A percentile compares a stretch with the other conserved stretches of the same genome.
phyloP scores from a whole-genome alignment of 1,140 invertebrate genomes.

The Zaprionus tsacasi region DNA sequence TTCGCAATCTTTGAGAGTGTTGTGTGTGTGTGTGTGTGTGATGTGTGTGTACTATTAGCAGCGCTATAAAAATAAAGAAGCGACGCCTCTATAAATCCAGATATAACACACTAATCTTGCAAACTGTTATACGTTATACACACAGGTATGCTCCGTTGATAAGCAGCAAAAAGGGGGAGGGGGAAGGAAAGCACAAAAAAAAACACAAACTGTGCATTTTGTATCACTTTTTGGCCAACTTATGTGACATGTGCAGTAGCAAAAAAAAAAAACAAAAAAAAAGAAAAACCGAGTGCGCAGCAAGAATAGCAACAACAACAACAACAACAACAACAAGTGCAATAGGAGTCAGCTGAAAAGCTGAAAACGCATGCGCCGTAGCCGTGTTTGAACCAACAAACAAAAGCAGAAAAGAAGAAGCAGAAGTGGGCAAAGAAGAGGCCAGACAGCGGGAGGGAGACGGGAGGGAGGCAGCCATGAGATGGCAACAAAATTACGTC shows the following conservation, averaged over 20 bases:
- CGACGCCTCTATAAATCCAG: constrained; percentile 1
- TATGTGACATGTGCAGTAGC: background rate
- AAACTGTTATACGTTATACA: constrained; percentile 7
- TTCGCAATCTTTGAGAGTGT: background rate
- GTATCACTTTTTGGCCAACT: constrained; percentile 2
- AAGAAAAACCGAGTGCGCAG: background rate
- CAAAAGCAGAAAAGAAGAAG: constrained; percentile 7
- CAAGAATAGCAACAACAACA: constrained; percentile 7
- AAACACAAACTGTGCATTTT: background rate
- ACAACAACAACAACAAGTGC: constrained; percentile 18
- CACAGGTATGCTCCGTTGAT: background rate
- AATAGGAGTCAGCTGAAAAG: constrained; percentile 24
- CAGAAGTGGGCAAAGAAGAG: background rate
- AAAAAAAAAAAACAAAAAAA: no score
- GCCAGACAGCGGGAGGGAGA: background rate
- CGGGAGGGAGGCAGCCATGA: background rate
- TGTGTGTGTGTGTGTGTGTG: no score
- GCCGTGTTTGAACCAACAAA: constrained; percentile 18
- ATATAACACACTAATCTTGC: background rate
- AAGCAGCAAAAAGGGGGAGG: background rate
- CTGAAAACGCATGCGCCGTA: constrained; percentile 14
- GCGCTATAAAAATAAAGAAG: background rate
- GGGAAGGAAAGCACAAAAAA: no score
- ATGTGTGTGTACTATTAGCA: background rate
- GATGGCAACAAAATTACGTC: constrained; percentile 32